Conservation (phyloP, 2,888 invertebrate genomes). For the Zhuqinia jingwanae region DNA sequence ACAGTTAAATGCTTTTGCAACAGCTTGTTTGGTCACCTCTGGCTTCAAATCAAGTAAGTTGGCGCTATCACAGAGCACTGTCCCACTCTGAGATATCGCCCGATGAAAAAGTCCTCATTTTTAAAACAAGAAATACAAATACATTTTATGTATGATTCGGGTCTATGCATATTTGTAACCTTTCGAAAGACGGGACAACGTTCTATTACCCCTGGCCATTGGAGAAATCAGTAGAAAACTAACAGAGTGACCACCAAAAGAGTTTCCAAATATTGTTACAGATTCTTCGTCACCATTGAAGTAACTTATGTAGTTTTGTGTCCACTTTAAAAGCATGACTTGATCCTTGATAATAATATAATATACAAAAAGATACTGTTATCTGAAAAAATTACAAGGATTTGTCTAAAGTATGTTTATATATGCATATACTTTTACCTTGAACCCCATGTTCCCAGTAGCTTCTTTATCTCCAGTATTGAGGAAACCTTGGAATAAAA, state of each 20-base stretch:
- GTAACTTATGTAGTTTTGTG: slow-evolving; percentile 17
- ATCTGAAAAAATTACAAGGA: no score
- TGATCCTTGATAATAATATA: background rate
- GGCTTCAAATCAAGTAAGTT: slow-evolving; percentile 47
- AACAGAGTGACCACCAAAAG: slow-evolving; percentile 46
- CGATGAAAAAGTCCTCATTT: slow-evolving; percentile 65
- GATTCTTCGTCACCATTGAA: slow-evolving; percentile 68
- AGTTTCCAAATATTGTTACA: slow-evolving; percentile 67
- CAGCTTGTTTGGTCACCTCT: slow-evolving; percentile 46
- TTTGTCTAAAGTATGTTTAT: background rate
- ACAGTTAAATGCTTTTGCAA: slow-evolving; percentile 65
- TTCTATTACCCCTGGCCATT: slow-evolving; percentile 67
- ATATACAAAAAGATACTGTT: background rate
- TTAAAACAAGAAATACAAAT: background rate
- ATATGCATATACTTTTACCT: background rate
- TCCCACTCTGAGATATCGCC: slow-evolving; percentile 73
- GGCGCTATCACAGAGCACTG: slow-evolving; percentile 2
- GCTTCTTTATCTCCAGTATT: slow-evolving; percentile 62
- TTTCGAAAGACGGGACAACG: no score
- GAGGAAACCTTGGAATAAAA: slow-evolving; percentile 67
- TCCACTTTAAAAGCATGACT: slow-evolving; percentile 16
- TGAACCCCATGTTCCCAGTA: slow-evolving; percentile 69
- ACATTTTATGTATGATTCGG: background rate
- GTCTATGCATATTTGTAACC: no score
- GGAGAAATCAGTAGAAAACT: slow-evolving; percentile 65